Conservation (phyloP, 2,113 vertebrate species). For the Sisor rabdophorus region DNA sequence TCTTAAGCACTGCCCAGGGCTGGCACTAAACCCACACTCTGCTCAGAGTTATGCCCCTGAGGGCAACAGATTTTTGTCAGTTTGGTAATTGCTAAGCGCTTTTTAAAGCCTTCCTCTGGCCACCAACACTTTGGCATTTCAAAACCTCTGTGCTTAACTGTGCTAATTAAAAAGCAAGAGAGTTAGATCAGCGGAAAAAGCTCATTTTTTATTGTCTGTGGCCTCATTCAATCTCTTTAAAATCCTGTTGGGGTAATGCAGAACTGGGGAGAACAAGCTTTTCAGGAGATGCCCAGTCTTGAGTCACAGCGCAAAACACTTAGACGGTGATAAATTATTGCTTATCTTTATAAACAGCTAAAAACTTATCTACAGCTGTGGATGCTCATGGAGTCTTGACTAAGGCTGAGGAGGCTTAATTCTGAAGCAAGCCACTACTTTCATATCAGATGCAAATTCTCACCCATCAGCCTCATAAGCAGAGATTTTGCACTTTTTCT, state of each 20-base stretch:
- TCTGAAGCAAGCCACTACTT: not conserved
- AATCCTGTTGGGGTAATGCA: slow-evolving; percentile 18
- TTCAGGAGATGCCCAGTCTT: not conserved
- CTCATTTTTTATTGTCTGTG: slow-evolving; percentile 28
- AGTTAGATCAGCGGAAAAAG: slow-evolving; percentile 30
- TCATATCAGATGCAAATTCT: not conserved
- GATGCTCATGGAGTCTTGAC: not conserved
- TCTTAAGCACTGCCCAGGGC: slow-evolving; percentile 27
- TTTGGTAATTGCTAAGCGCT: slow-evolving; percentile 41
- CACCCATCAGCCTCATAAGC: not conserved
- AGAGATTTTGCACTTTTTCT: not conserved
- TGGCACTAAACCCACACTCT: slow-evolving; percentile 14
- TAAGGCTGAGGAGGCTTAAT: not conserved
- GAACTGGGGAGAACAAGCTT: not conserved
- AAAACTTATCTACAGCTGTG: not conserved
- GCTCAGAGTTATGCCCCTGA: slow-evolving; percentile 28
- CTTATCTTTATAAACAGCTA: not conserved
- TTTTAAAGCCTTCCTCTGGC: slow-evolving; percentile 42
- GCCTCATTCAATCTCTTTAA: slow-evolving; percentile 37
- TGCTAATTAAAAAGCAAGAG: slow-evolving; percentile 40
- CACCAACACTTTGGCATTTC: slow-evolving; percentile 31
- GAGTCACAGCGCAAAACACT: not conserved
- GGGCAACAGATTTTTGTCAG: slow-evolving; percentile 47
- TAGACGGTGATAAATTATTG: not conserved
- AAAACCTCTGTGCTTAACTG: slow-evolving; percentile 40